Evolutionary conservation across 1,140 invertebrate genomes (phyloP).

Genomic region (Ostrea edulis): DNA sequence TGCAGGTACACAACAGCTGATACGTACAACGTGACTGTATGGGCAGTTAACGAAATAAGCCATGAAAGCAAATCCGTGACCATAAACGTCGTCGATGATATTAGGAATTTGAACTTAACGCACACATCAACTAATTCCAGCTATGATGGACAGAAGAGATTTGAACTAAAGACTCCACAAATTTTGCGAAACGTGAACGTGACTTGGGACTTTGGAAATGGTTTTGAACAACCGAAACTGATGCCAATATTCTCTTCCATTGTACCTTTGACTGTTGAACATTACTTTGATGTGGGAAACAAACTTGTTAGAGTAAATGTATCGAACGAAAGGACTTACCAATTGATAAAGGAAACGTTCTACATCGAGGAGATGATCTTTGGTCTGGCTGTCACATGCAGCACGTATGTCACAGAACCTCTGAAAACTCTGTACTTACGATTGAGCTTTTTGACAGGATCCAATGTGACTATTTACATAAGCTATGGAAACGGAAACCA

Average conservation of each 20-base stretch:
- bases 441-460: conserved; percentile 53
- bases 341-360: conserved; percentile 36
- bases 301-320: conserved; percentile 52
- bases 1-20: conserved; percentile 47
- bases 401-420: conserved; percentile 32
- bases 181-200: conserved; percentile 42
- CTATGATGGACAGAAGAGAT: conserved; percentile 7
- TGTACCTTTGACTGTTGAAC: conserved; percentile 23
- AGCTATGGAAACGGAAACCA: conserved; percentile 47
- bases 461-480: conserved; percentile 56
- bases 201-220: conserved; percentile 55
- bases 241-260: neutral
- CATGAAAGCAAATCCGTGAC: neutral
- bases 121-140: neutral
- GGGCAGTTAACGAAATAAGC: conserved; percentile 56
- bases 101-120: neutral
- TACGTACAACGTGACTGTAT: conserved; percentile 55
- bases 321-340: conserved; percentile 60
- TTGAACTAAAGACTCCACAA: neutral
- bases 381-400: conserved; percentile 47
- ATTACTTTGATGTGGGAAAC: conserved; percentile 56
- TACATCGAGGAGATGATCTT: conserved; percentile 55
- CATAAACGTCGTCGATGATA: neutral
- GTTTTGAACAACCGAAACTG: conserved; percentile 8
- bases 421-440: conserved; percentile 34